These are phyloP conservation scores for Mugil cephalus DNA, from an alignment of 2,113 vertebrate species.

Conservation along the genomic window DNA sequence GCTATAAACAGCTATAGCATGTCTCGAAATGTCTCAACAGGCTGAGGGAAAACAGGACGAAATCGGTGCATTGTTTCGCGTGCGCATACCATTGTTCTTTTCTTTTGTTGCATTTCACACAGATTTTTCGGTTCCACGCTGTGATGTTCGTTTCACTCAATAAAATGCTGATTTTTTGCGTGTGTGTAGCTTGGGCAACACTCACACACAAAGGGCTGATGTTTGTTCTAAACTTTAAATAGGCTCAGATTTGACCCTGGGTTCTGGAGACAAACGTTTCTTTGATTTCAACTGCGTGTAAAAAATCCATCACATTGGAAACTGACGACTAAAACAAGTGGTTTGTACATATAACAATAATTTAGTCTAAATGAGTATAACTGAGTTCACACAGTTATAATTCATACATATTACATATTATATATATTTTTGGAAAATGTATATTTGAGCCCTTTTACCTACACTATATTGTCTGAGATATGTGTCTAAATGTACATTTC, in stretches of 20 bases:
- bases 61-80: slow-evolving; percentile 33
- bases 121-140: slow-evolving; percentile 42
- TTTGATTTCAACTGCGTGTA: too few species aligned
- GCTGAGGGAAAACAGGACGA: slow-evolving; percentile 36
- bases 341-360: too few species aligned
- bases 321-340: too few species aligned
- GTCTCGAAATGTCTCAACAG: slow-evolving; percentile 36
- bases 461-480: too few species aligned
- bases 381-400: too few species aligned
- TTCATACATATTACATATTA: too few species aligned
- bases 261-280: too few species aligned
- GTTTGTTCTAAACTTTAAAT: slow-evolving; percentile 45
- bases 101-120: slow-evolving; percentile 36
- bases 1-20: slow-evolving; percentile 45
- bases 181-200: slow-evolving; percentile 29
- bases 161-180: slow-evolving; percentile 45
- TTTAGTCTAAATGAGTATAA: too few species aligned
- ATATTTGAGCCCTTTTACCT: too few species aligned
- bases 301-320: too few species aligned
- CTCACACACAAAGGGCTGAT: slow-evolving; percentile 49
- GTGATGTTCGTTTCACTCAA: slow-evolving; percentile 42
- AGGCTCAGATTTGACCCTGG: not conserved
- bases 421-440: too few species aligned
- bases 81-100: slow-evolving; percentile 44
- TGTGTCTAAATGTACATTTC: too few species aligned